Evolutionary conservation across 1,140 invertebrate species (phyloP).

Genomic region (Brachionus sp.): DNA sequence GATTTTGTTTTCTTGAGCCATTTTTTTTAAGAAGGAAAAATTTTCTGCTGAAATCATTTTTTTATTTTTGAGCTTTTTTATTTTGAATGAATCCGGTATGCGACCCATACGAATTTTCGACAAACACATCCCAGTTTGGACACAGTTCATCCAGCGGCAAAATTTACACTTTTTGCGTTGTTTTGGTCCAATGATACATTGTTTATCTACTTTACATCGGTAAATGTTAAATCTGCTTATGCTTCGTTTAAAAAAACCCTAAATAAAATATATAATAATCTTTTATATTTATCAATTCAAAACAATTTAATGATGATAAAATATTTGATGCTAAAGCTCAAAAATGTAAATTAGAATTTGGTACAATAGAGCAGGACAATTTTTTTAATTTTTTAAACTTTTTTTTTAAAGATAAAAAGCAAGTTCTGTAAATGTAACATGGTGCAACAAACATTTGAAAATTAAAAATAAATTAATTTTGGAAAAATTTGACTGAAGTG

Average conservation of each 20-base stretch:
- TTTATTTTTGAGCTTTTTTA: constrained; percentile 45
- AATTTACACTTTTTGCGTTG: constrained; percentile 56
- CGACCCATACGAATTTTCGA: constrained; percentile 55
- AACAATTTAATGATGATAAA: too few species aligned
- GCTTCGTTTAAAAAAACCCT: constrained; percentile 48
- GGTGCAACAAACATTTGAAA: too few species aligned
- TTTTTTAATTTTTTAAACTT: too few species aligned
- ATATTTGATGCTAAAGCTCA: too few species aligned
- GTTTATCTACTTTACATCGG: constrained; percentile 54
- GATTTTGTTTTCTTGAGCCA: not conserved
- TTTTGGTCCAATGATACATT: constrained; percentile 54
- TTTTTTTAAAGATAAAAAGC: too few species aligned
- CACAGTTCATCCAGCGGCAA: constrained; percentile 54
- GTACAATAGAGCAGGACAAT: too few species aligned
- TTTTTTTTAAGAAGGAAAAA: not conserved
- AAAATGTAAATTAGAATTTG: too few species aligned
- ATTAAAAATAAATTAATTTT: too few species aligned
- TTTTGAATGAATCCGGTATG: constrained; percentile 56
- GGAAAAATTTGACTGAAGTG: too few species aligned
- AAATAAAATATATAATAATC: constrained; percentile 26
- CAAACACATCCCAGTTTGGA: constrained; percentile 56
- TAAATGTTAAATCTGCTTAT: constrained; percentile 50
- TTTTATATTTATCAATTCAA: not conserved
- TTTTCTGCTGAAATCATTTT: not conserved
- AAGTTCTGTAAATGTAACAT: too few species aligned